These are phyloP conservation scores for Pseudocheirus occidentalis DNA, from an alignment of 2,797 vertebrate species.

Conservation along the genomic window DNA sequence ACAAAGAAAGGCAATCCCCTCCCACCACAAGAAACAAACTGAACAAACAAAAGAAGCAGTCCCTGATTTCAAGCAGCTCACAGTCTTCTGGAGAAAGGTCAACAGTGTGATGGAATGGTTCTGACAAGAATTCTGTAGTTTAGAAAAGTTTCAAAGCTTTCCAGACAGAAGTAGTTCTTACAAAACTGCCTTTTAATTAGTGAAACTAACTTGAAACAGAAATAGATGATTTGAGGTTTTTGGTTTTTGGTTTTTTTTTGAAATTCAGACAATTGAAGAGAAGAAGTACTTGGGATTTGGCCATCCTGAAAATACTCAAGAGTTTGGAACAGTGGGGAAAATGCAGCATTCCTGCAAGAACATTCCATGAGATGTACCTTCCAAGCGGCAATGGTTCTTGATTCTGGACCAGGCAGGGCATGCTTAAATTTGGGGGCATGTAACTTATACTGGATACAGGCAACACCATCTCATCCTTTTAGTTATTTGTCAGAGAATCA, in stretches of 20 bases:
- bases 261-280: conserved; percentile 72
- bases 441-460: neutral
- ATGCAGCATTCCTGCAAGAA: neutral
- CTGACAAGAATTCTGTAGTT: conserved; percentile 2
- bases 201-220: conserved; percentile 51
- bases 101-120: neutral
- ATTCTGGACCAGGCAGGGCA: neutral
- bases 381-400: neutral
- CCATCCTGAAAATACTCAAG: conserved; percentile 64
- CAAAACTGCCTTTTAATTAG: conserved; percentile 33
- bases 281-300: conserved; percentile 54
- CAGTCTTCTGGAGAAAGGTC: neutral
- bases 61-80: neutral
- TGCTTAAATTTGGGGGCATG: neutral
- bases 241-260: conserved; percentile 55
- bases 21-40: neutral
- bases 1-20: neutral
- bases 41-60: neutral
- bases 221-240: conserved; percentile 69
- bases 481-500: neutral
- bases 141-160: conserved; percentile 34
- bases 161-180: conserved; percentile 25
- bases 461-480: neutral
- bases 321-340: conserved; percentile 44
- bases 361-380: neutral